Conservation (phyloP, 2,113 vertebrate genomes). For the Nothobranchius furzeri region DNA sequence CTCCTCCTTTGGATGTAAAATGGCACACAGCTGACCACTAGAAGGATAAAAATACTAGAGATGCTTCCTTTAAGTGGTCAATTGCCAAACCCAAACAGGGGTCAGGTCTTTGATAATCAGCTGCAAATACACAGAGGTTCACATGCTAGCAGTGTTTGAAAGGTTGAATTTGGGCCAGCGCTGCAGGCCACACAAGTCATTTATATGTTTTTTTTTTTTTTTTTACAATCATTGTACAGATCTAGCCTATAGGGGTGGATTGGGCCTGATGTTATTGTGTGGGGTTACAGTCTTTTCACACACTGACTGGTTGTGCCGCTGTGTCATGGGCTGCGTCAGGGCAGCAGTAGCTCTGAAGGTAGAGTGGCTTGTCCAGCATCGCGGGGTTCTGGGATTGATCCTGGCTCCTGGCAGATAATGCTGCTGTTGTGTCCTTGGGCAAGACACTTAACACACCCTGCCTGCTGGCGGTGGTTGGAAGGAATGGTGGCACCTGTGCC, state of each 20-base stretch:
- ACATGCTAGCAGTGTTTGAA: constrained; percentile 3
- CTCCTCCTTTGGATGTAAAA: not conserved
- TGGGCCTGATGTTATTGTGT: constrained; percentile 15
- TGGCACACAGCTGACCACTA: not conserved
- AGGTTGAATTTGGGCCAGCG: constrained; percentile 36
- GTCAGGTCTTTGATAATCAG: constrained; percentile 20
- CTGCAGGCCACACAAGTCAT: constrained; percentile 35
- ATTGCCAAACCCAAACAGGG: constrained; percentile 34
- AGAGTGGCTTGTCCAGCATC: too few relatives aligned
- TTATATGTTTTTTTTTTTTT: constrained; percentile 29
- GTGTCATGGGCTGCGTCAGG: not conserved
- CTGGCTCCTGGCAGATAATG: too few relatives aligned
- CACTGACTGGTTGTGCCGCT: constrained; percentile 13
- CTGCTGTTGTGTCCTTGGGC: too few relatives aligned
- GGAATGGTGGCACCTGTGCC: too few relatives aligned
- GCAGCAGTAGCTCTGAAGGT: too few relatives aligned
- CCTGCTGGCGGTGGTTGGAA: too few relatives aligned
- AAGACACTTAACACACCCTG: too few relatives aligned
- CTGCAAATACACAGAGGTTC: constrained; percentile 3
- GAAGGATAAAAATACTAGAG: constrained; percentile 10
- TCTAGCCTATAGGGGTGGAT: constrained; percentile 38
- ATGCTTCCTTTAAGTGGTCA: constrained; percentile 15
- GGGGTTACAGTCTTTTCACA: constrained; percentile 22
- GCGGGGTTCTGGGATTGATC: too few relatives aligned
- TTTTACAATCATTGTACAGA: constrained; percentile 41